These are phyloP conservation scores for Leucoraja ocellata DNA, from an alignment of 2,797 vertebrate genomes.

Conservation along the genomic window DNA sequence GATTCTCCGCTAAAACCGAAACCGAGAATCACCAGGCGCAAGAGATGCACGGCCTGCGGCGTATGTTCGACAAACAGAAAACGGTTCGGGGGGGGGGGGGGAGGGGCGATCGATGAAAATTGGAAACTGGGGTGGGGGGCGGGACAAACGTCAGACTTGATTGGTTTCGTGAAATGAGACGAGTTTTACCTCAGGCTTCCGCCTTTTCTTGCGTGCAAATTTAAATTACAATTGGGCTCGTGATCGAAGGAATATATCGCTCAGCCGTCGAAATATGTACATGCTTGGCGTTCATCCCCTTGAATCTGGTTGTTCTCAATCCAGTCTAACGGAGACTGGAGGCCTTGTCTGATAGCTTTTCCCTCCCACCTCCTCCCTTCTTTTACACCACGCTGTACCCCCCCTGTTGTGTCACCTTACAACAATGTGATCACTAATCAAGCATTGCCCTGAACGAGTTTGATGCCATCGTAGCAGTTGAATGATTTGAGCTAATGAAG, in stretches of 20 bases:
- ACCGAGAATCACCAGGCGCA: constrained; percentile 97
- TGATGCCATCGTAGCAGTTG: constrained; percentile 11
- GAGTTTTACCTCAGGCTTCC: constrained; percentile 36
- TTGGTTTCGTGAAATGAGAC: constrained; percentile 38
- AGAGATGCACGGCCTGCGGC: constrained; percentile 65
- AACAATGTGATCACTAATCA: constrained; percentile 6
- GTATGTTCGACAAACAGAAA: not conserved
- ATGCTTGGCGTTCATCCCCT: constrained; percentile 58
- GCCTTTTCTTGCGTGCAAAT: constrained; percentile 35
- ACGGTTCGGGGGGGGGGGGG: not conserved
- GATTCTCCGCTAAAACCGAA: constrained; percentile 68
- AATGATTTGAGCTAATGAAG: not conserved
- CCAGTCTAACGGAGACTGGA: constrained; percentile 68
- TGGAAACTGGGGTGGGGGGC: not conserved
- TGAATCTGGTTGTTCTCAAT: constrained; percentile 80
- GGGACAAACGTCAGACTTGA: constrained; percentile 27
- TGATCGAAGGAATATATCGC: not conserved
- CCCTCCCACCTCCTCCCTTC: constrained; percentile 54
- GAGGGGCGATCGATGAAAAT: not conserved
- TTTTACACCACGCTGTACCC: constrained; percentile 54
- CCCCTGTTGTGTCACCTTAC: constrained; percentile 35
- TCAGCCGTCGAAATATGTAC: not conserved
- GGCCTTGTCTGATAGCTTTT: constrained; percentile 69
- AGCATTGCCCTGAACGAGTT: constrained; percentile 35
- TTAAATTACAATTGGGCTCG: not conserved